A percentile compares a stretch with the other conserved stretches of the same genome.
These are phyloP conservation scores for Mystacornis crossleyi DNA, from an alignment of 2,113 vertebrate genomes.

Conservation along the genomic window DNA sequence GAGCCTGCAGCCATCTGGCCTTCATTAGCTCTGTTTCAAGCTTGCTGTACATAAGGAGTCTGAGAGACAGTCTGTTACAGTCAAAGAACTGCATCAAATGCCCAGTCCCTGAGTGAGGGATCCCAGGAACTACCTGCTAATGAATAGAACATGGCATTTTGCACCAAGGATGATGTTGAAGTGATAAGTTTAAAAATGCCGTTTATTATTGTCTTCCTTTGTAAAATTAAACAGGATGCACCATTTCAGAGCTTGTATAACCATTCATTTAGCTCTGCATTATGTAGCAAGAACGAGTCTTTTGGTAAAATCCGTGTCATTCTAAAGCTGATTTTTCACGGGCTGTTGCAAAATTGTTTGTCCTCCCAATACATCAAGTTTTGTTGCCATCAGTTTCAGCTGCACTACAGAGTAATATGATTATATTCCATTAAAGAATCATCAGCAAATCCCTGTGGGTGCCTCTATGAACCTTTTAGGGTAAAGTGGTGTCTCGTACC, in stretches of 20 bases:
- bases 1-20: slow-evolving; percentile 64
- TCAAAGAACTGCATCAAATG: not conserved
- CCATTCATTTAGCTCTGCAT: not conserved
- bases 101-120: not conserved
- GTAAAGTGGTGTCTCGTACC: not conserved
- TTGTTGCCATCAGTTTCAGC: not conserved
- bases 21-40: slow-evolving; percentile 45
- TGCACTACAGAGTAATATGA: not conserved
- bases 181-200: not conserved
- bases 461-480: rapidly evolving
- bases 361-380: not conserved
- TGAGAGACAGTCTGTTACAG: not conserved
- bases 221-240: not conserved
- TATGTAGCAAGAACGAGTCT: not conserved
- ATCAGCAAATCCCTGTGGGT: not conserved
- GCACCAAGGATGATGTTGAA: not conserved
- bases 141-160: not conserved
- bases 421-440: not conserved
- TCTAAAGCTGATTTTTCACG: not conserved
- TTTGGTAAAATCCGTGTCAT: not conserved
- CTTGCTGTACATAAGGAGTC: not conserved
- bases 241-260: not conserved
- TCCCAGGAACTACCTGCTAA: not conserved
- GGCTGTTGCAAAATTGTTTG: not conserved
- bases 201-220: not conserved